These are phyloP conservation scores for Solen grandis DNA, from an alignment of 1,140 invertebrate genomes.

Conservation along the genomic window DNA sequence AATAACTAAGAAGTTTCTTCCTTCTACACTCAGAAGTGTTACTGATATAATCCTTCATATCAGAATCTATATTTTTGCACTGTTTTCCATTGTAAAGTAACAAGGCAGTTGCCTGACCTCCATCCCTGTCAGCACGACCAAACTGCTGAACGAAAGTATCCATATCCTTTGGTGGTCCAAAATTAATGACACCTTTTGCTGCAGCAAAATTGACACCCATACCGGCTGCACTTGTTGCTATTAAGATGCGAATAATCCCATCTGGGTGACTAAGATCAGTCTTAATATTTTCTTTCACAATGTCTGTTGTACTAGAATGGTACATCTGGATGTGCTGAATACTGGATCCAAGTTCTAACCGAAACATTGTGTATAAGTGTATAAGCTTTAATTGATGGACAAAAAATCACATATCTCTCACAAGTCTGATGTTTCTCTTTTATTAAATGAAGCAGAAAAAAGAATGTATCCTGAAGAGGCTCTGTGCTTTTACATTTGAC, in stretches of 20 bases:
- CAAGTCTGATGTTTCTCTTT: background rate
- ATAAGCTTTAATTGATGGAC: constrained; percentile 1
- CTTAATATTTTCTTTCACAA: constrained; percentile 7
- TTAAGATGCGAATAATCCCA: constrained; percentile 1
- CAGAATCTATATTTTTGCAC: constrained; percentile 3
- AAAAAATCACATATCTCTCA: constrained; percentile 11
- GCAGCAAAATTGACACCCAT: background rate
- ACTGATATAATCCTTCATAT: background rate
- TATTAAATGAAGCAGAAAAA: background rate
- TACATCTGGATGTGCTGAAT: background rate
- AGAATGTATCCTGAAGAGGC: background rate
- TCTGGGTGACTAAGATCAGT: background rate
- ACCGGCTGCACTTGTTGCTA: too few species aligned
- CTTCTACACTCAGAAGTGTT: background rate
- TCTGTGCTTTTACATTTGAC: background rate
- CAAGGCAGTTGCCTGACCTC: background rate
- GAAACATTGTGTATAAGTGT: background rate
- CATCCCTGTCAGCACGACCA: background rate
- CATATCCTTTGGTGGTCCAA: constrained; percentile 4
- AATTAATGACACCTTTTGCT: constrained; percentile 6
- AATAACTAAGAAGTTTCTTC: background rate
- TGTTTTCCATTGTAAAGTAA: constrained; percentile 1
- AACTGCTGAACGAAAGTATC: too few species aligned
- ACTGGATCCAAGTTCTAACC: constrained; percentile 2
- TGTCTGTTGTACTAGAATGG: constrained; percentile 11